Evolutionary conservation across 1,140 invertebrate genomes (phyloP), one percentile per base, ranked within the genome.

Genomic region (Metopolophium dirhodum): DNA sequence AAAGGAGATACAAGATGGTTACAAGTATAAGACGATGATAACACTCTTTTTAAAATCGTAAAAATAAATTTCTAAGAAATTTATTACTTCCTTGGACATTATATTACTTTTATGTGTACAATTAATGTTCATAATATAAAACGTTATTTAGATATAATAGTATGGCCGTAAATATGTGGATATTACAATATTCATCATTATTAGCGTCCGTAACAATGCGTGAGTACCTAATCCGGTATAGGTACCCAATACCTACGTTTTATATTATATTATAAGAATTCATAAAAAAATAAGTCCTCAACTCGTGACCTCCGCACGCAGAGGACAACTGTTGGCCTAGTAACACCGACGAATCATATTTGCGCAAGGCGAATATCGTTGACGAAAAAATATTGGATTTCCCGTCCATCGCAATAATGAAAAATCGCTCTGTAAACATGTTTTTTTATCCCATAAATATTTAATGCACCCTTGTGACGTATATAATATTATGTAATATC

Each of bases 41-140:
- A 87, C 45, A 47, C 30, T 87, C 45, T 77, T 87, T 87, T 87
- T 6, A n/a, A 87, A 87, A 88, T 88, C 86, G 86, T 88, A 51
- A 88, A 51, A 51, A 88, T 49, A 88, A 88, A 35, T 88, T 88
- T 88, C 86, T 23, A 7, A 18, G 37, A n/a, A 88, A 35, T 88
- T n/a, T 26, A 88, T 88, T 88, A 88, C 47, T n/a, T 51, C n/a
- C 86, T 35, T 22, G 3, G 7, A 9, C 20, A 35, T 88, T n/a
- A 22, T 51, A n/a, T n/a, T 88, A 35, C n/a, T 88, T 88, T 88
- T 88, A 88, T 35, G 86, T n/a, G 47, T 51, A 51, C 30, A 35
- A 47, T 85, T 85, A 85, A 41, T 87, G 35, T 87, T 87, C 35
- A 49, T 87, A 23, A 9, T 41, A 45, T 85, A 51, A 88, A 49